phyloP scores from a whole-genome alignment of 1,140 invertebrate genomes.

The Teleopsis dalmanni region DNA sequence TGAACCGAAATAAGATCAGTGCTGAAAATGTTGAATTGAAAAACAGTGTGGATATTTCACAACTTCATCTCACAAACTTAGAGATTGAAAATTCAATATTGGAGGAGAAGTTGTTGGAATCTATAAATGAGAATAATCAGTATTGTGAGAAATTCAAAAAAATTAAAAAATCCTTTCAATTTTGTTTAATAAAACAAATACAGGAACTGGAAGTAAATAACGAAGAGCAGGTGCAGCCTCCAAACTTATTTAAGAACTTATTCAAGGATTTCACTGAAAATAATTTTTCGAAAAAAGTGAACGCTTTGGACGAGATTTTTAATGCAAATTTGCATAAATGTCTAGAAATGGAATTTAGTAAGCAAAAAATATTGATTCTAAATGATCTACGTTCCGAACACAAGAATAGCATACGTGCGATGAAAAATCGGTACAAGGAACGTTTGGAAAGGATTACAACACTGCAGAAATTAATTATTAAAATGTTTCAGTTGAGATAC shows the following conservation, averaged over 20 bases:
- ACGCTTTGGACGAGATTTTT: slow-evolving; percentile 1
- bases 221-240: neutral
- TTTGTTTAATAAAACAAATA: neutral
- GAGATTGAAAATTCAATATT: slow-evolving; percentile 11
- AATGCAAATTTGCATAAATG: slow-evolving; percentile 2
- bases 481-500: slow-evolving; percentile 10
- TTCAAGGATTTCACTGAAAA: slow-evolving; percentile 5
- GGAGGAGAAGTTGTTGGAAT: slow-evolving; percentile 4
- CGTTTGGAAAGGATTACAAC: slow-evolving; percentile 3
- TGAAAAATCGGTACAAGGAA: slow-evolving; percentile 8
- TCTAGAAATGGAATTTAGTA: slow-evolving; percentile 6
- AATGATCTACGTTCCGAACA: slow-evolving; percentile 3
- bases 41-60: slow-evolving; percentile 3
- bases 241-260: slow-evolving; percentile 3
- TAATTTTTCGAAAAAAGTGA: slow-evolving; percentile 8
- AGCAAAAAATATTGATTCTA: slow-evolving; percentile 1
- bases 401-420: slow-evolving; percentile 1
- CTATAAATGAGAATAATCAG: neutral
- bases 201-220: neutral
- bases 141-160: slow-evolving; percentile 4
- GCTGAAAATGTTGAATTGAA: slow-evolving; percentile 4
- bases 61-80: slow-evolving; percentile 8
- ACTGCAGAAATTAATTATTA: slow-evolving; percentile 7
- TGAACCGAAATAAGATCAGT: neutral
- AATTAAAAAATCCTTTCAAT: neutral